Base-by-base conservation (phyloP, 2,888 invertebrate genomes). In the Drosophila gaucha region DNA sequence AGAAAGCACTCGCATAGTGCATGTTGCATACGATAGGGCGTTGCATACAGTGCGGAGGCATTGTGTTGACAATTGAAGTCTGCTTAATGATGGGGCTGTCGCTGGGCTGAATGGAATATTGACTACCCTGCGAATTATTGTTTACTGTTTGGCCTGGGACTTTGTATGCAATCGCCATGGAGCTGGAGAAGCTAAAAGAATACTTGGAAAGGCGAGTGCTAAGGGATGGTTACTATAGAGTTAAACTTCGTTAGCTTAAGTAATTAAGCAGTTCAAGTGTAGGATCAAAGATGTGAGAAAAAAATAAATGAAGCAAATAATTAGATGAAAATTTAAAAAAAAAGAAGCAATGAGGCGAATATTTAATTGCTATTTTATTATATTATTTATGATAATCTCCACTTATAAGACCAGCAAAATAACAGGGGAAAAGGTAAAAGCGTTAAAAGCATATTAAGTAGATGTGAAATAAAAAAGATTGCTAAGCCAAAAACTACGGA, bases 61-160 rank as follows among this genome's bases (percentile, higher is more conserved):
- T 36, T 22, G 54, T 65, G 58, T 67, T 58, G 67, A 67, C 65
- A 65, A 65, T 67, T 22, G 50, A 16, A 55, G 30, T 30, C 52
- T 36, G 10, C 28, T 38, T 24, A 51, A 43, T 52, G 49, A 22
- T 12, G 39, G 36, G 30, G 41, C 8, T 14, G 10, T 6, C 14
- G 9, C 2, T 16, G 28, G 22, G 31, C 39, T 10, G 31, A 9
- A 35, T 18, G 30, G 55, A 51, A 51, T 77, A 77, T 77, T 65
- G 74, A 67, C 67, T 74, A 52, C 44, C 44, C 47, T 33, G 36
- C 44, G 49, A 74, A 64, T 71, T 71, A 71, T 49, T 71, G 67
- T 56, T 43, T 60, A 39, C 35, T 50, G 16, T 43, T 39, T 56
- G 36, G 60, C 33, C 36, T 55, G 54, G 6, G 28, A 65, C 52